A percentile compares a stretch with the other conserved stretches of the same genome.
Conservation (phyloP, 2,113 vertebrate species). For the Alligator mississippiensis region DNA sequence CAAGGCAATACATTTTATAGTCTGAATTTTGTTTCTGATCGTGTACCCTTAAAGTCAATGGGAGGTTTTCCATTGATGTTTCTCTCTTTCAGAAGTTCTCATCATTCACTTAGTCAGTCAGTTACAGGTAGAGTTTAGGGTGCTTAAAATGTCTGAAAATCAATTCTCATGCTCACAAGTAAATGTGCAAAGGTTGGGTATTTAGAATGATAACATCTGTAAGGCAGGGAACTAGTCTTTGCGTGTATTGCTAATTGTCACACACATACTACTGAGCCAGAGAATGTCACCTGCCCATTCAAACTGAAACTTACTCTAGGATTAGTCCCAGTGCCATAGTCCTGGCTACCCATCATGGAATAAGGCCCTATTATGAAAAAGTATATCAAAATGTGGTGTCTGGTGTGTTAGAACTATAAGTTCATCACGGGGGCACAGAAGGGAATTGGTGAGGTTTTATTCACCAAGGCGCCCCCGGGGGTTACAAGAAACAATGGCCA, state of each 20-base stretch:
- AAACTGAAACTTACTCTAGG: background rate
- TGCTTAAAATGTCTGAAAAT: background rate
- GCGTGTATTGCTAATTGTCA: background rate
- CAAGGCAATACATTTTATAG: background rate
- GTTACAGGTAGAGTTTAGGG: background rate
- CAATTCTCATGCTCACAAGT: background rate
- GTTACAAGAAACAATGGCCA: too few species aligned
- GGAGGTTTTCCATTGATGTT: accelerated
- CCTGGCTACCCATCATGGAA: background rate
- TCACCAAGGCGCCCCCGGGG: too few species aligned
- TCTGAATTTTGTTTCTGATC: background rate
- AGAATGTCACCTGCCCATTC: accelerated
- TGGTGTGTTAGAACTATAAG: background rate
- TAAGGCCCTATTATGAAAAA: background rate
- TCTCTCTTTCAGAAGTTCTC: accelerated
- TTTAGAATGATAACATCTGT: background rate
- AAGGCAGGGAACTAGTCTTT: accelerated
- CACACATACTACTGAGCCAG: background rate
- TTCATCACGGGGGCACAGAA: too few species aligned
- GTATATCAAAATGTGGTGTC: background rate
- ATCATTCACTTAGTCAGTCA: background rate
- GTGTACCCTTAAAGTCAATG: background rate
- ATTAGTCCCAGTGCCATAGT: background rate
- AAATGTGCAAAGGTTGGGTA: background rate
- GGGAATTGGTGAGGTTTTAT: too few species aligned